Percentiles rank a stretch among this genome's conserved stretches.
These are phyloP conservation scores for Crenichthys baileyi DNA, from an alignment of 2,797 vertebrate genomes.

Conservation along the genomic window DNA sequence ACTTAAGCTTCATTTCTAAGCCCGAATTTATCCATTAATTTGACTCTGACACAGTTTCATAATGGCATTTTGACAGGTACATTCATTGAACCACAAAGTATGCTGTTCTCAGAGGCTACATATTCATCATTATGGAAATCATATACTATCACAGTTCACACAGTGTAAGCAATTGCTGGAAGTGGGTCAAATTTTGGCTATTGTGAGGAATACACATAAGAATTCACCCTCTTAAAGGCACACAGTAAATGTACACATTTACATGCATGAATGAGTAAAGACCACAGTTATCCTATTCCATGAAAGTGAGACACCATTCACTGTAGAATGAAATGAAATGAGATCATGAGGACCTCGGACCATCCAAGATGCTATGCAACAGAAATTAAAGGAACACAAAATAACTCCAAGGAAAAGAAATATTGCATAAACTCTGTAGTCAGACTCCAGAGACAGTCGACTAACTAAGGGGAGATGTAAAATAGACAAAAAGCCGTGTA, in stretches of 20 bases:
- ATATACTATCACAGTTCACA: conserved; percentile 41
- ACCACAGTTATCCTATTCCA: conserved; percentile 63
- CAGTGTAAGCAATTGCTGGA: conserved; percentile 48
- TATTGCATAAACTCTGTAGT: conserved; percentile 38
- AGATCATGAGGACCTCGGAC: conserved; percentile 65
- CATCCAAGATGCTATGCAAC: conserved; percentile 46
- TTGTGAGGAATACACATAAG: conserved; percentile 52
- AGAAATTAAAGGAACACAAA: conserved; percentile 47
- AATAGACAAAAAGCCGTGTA: conserved; percentile 43
- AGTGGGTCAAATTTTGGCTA: conserved; percentile 69
- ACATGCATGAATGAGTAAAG: conserved; percentile 73
- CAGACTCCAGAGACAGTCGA: conserved; percentile 23
- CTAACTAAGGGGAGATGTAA: conserved; percentile 41
- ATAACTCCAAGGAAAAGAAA: conserved; percentile 52
- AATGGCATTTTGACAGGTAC: conserved; percentile 59
- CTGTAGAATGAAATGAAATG: conserved; percentile 69
- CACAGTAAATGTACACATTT: conserved; percentile 57
- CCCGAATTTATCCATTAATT: conserved; percentile 60
- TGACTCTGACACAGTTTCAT: conserved; percentile 38
- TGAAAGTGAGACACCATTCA: conserved; percentile 66
- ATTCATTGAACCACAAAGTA: conserved; percentile 50
- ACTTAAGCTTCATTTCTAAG: conserved; percentile 53
- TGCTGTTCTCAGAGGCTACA: conserved; percentile 37
- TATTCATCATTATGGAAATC: conserved; percentile 67
- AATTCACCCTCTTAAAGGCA: conserved; percentile 37